A percentile compares a stretch with the other conserved stretches of the same genome.
phyloP scores from a whole-genome alignment of 2,113 vertebrate species.

The Opisthocomus hoazin region DNA sequence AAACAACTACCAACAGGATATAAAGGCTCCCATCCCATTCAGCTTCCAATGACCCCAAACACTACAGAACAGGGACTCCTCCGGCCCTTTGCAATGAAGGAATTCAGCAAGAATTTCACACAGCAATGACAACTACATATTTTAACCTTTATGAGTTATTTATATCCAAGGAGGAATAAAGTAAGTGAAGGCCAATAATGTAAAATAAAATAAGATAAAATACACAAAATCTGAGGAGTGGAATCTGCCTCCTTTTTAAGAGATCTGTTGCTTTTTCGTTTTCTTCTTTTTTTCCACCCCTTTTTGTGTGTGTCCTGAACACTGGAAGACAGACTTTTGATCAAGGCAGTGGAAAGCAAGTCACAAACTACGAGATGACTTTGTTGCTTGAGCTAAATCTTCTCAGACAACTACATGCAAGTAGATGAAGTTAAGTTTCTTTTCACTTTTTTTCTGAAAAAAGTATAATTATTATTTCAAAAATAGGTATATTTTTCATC shows the following conservation, averaged over 20 bases:
- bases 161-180: neutral
- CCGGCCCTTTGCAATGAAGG: neutral
- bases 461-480: neutral
- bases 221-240: neutral
- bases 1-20: neutral
- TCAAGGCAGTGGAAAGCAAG: neutral
- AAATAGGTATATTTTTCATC: neutral
- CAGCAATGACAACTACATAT: neutral
- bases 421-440: neutral
- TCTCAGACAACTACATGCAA: neutral
- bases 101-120: neutral
- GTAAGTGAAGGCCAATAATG: neutral
- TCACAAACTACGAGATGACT: neutral
- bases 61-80: neutral
- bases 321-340: neutral
- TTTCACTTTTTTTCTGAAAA: neutral
- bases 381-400: neutral
- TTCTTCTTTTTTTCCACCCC: neutral
- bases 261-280: neutral
- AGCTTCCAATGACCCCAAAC: neutral
- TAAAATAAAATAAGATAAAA: no score
- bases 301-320: neutral
- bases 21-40: neutral
- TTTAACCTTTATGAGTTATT: neutral
- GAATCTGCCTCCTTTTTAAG: neutral